Evolutionary conservation across 1,140 invertebrate genomes (phyloP), one percentile per base, ranked within the genome.

Genomic region (Papilio polytes): DNA sequence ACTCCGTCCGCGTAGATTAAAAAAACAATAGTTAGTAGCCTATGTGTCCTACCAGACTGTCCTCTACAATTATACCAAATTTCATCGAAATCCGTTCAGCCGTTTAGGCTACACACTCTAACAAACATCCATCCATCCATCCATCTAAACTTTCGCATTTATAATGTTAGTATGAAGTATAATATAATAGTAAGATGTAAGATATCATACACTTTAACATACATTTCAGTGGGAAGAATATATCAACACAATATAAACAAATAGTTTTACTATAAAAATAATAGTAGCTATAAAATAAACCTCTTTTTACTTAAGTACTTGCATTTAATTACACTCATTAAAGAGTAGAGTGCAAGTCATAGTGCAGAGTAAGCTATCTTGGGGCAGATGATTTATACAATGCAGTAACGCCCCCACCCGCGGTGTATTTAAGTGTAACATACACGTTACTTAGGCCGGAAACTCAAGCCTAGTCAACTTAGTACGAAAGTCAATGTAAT

Each of bases 241-340:
- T 9, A 56, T 56, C 53, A 56, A 56, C 18, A 18, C 8, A 9
- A 20, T 20, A 41, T 41, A 41, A 41, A 56, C n/a, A 56, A 20
- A 1, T 56, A 56, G 1, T 20, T n/a, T 1, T 70, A 0, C 26
- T 70, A 31, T 31, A 70, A 70, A 26, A 70, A 70, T 70, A 31
- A 70, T 2, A 26, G 63, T 70, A 70, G 63, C 1, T 36, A 18
- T 51, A 13, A 31, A 26, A 9, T 22, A 10, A 20, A n/a, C 18
- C 18, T 66, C 8, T 78, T 59, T 78, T 59, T 77, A 31, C 31
- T 78, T 74, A 51, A 36, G 36, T 22, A 78, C 77, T 59, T 20
- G 77, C 56, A 78, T 78, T 78, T 78, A 78, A 78, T 78, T 66
- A 66, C 56, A 31, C 9, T 78, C 77, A 78, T 78, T 78, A 78